These are phyloP conservation scores for Spodoptera frugiperda DNA, from an alignment of 1,140 invertebrate species.

Conservation along the genomic window DNA sequence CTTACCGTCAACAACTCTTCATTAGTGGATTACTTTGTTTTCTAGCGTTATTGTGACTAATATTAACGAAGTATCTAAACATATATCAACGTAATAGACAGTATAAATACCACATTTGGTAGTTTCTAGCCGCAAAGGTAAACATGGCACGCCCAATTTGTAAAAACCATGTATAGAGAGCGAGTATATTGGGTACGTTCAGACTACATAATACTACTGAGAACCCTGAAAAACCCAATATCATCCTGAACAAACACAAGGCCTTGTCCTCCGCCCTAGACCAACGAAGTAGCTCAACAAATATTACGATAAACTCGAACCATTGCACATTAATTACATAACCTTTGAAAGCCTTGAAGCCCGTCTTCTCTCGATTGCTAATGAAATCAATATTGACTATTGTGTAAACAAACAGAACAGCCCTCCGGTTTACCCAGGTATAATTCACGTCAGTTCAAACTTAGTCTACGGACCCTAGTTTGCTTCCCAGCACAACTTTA, in stretches of 20 bases:
- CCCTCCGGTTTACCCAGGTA: neutral
- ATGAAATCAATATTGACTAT: slow-evolving; percentile 23
- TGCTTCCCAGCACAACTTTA: neutral
- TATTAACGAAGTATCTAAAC: neutral
- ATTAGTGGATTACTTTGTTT: neutral
- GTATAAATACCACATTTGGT: too few relatives aligned
- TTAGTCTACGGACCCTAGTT: slow-evolving; percentile 6
- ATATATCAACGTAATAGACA: neutral
- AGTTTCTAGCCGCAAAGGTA: too few relatives aligned
- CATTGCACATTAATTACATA: slow-evolving; percentile 3
- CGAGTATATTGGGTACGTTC: too few relatives aligned
- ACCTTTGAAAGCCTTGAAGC: neutral
- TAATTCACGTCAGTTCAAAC: neutral
- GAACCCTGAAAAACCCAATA: too few relatives aligned
- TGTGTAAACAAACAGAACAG: slow-evolving; percentile 8
- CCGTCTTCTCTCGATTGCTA: neutral
- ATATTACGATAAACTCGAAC: neutral
- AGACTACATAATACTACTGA: too few relatives aligned
- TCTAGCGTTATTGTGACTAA: neutral
- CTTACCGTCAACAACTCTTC: neutral
- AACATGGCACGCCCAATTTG: too few relatives aligned
- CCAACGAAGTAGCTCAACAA: neutral
- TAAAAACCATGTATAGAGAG: too few relatives aligned
- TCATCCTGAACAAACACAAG: too few relatives aligned
- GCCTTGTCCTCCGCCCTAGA: too few relatives aligned